phyloP scores from a whole-genome alignment of 2,888 invertebrate species.

The Erannis defoliaria region DNA sequence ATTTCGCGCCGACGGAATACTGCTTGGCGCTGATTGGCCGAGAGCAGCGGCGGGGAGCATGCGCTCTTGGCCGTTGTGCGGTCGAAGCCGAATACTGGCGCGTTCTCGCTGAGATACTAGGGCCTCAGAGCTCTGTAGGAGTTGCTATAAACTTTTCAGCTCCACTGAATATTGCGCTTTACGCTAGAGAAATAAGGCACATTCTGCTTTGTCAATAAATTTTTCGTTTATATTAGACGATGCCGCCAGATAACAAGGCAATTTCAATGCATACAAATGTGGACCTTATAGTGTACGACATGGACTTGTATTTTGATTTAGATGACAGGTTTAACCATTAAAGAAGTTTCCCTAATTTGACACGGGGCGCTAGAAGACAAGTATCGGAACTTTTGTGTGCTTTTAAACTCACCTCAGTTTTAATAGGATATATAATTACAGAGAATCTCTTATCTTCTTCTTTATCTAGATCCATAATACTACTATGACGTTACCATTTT shows the following conservation, averaged over 20 bases:
- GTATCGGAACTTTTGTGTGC: slow-evolving; percentile 63
- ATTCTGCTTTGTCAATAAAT: slow-evolving; percentile 44
- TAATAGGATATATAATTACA: slow-evolving; percentile 37
- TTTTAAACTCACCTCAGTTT: slow-evolving; percentile 44
- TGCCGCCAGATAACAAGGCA: slow-evolving; percentile 73
- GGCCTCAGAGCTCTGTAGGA: slow-evolving; percentile 82
- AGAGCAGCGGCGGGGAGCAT: slow-evolving; percentile 79
- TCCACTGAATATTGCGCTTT: slow-evolving; percentile 51
- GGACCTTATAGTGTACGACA: slow-evolving; percentile 48
- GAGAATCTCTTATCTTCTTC: too few species aligned
- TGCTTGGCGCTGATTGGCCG: slow-evolving; percentile 78
- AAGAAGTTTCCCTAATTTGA: slow-evolving; percentile 78
- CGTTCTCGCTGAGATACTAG: slow-evolving; percentile 83
- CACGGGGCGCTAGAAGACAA: slow-evolving; percentile 69
- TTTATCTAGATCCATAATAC: background rate
- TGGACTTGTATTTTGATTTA: slow-evolving; percentile 22
- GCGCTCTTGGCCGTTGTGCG: slow-evolving; percentile 78
- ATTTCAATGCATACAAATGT: slow-evolving; percentile 52
- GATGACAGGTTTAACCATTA: slow-evolving; percentile 57
- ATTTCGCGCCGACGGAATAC: slow-evolving; percentile 59
- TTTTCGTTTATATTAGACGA: slow-evolving; percentile 65
- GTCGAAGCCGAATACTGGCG: slow-evolving; percentile 84
- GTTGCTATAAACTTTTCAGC: slow-evolving; percentile 57
- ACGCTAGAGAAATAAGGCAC: slow-evolving; percentile 35
- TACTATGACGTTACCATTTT: background rate